Conservation (phyloP, 1,140 invertebrate genomes). For the Vollenhovia emeryi region DNA sequence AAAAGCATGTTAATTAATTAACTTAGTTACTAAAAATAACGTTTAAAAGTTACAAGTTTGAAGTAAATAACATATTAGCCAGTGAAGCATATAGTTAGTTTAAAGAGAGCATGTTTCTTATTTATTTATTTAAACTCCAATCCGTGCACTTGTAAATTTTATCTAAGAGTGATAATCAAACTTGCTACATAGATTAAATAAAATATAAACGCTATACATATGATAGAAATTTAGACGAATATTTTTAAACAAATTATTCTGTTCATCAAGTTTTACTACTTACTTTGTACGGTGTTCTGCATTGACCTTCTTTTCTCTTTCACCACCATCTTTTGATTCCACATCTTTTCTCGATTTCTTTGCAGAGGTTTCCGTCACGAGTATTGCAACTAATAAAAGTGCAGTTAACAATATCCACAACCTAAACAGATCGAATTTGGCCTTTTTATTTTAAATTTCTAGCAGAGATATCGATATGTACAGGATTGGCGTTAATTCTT, state of each 20-base stretch:
- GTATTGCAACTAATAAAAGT: slow-evolving; percentile 51
- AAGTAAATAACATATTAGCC: neutral
- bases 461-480: neutral
- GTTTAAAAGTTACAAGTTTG: neutral
- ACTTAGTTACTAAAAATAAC: neutral
- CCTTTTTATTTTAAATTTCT: neutral
- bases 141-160: neutral
- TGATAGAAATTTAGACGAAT: neutral
- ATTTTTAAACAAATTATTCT: neutral
- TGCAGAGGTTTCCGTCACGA: slow-evolving; percentile 52
- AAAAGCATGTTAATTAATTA: slow-evolving; percentile 5
- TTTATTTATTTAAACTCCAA: neutral
- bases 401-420: slow-evolving; percentile 60
- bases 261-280: slow-evolving; percentile 28
- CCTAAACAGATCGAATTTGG: slow-evolving; percentile 45
- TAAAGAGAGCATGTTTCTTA: neutral
- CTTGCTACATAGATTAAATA: neutral
- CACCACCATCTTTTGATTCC: neutral
- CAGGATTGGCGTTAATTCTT: neutral
- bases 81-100: neutral
- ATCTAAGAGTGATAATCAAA: neutral
- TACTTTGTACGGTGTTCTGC: slow-evolving; percentile 50
- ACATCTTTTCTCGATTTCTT: slow-evolving; percentile 58
- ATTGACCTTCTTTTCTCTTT: slow-evolving; percentile 40
- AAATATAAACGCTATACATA: neutral